Evolutionary conservation across 2,888 invertebrate species (phyloP), one percentile per base, ranked within the genome.

Genomic region (Drosophila setosimentum): DNA sequence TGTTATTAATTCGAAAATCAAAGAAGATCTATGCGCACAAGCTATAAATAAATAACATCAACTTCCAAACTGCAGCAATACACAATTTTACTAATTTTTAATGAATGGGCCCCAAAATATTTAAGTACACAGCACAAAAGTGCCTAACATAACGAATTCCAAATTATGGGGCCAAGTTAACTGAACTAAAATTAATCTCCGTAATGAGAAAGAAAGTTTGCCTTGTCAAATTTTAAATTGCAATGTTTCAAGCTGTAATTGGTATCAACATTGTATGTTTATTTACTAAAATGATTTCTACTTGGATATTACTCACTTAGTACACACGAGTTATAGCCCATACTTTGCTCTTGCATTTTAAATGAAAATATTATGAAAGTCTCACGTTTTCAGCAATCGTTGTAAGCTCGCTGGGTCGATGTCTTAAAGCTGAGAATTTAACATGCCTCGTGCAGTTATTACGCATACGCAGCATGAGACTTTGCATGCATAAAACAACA

Each of bases 401-500:
- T 48, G 30, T 21, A 24, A 11, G 29, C 57, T 30, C 16, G 45
- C 40, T 48, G 48, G 45, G 63, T 29, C 29, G 42, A 53, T 27
- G n/a, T 49, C 13, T 61, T 66, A 55, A 78, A 78, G 69, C 62
- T 40, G 16, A 29, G 49, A 64, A 60, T 62, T 64, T 42, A 45
- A 37, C 48, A 45, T 51, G 53, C 16, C 18, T 29, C 53, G 32
- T 48, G 51, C 62, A 64, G 35, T 59, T 33, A 84, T 79, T 75
- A 68, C 79, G 87, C 75, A 84, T 82, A 87, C 87, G 87, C 89
- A 77, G 69, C 82, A 78, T 87, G 87, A 66, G 72, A 67, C 70
- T 85, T 85, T 82, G 76, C 85, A 89, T 85, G 82, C 85, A 85
- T 87, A 80, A 89, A 85, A 70, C 63, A 83, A 57, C 64, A 76